A percentile compares a stretch with the other conserved stretches of the same genome.
Conservation (phyloP, 2,797 vertebrate species). For the Oreortyx pictus region DNA sequence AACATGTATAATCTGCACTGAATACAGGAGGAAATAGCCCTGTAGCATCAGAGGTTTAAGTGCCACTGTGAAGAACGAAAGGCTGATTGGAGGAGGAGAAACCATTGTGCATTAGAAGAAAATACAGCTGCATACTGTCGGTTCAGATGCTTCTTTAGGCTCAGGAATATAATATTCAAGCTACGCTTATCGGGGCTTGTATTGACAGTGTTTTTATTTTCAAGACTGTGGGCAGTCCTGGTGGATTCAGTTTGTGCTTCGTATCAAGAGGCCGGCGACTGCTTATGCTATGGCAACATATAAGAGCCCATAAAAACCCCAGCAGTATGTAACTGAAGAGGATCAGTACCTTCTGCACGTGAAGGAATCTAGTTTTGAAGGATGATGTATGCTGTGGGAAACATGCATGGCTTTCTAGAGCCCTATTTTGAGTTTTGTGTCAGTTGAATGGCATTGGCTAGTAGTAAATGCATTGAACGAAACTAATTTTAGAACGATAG, state of each 20-base stretch:
- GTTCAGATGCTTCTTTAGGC: neutral
- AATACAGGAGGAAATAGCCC: neutral
- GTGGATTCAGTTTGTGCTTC: neutral
- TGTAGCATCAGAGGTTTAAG: neutral
- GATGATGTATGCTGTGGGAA: neutral
- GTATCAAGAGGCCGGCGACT: accelerated
- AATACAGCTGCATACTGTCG: neutral
- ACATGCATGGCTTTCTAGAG: neutral
- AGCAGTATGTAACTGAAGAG: neutral
- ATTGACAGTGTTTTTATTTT: neutral
- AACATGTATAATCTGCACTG: neutral
- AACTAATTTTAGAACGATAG: constrained; percentile 40
- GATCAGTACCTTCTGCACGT: neutral
- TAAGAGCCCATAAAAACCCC: neutral
- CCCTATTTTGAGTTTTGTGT: neutral
- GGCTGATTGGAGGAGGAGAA: constrained; percentile 5
- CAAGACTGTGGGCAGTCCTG: neutral
- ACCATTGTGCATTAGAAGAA: neutral
- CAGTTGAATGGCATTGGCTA: constrained; percentile 41
- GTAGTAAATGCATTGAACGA: constrained; percentile 14
- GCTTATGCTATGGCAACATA: neutral
- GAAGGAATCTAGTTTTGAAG: neutral
- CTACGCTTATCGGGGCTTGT: neutral
- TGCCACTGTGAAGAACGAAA: neutral
- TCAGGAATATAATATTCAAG: neutral